Percentiles rank a stretch among this genome's conserved stretches.
These are phyloP conservation scores for Octomys mimax DNA, from an alignment of 2,797 vertebrate species.

Conservation along the genomic window DNA sequence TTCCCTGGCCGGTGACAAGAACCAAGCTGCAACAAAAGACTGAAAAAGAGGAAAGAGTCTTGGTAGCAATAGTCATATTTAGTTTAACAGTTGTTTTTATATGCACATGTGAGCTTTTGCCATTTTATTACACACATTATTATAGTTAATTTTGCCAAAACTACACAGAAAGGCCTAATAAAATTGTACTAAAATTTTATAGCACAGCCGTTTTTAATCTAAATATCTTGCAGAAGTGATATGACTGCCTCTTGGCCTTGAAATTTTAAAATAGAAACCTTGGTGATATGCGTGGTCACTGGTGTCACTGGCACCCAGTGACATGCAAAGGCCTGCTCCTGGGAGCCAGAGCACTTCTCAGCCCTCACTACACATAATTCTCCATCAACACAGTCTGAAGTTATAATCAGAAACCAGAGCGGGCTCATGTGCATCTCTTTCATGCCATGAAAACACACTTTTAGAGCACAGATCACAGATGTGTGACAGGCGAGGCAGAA, in stretches of 20 bases:
- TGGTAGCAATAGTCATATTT: not conserved
- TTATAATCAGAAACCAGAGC: not conserved
- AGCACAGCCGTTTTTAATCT: not conserved
- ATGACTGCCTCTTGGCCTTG: not conserved
- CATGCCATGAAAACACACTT: not conserved
- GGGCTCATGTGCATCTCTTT: not conserved
- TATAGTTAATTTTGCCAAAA: constrained; percentile 36
- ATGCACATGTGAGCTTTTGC: not conserved
- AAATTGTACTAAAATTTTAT: not conserved
- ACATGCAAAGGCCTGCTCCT: not conserved
- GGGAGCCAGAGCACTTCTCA: not conserved
- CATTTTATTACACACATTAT: not conserved
- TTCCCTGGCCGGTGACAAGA: not conserved
- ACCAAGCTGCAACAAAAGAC: not conserved
- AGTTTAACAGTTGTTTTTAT: constrained; percentile 9
- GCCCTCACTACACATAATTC: not conserved
- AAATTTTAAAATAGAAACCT: not conserved
- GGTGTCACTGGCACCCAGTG: not conserved
- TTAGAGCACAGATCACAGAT: constrained; percentile 18
- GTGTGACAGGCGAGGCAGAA: not conserved
- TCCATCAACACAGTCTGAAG: not conserved
- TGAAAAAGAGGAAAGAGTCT: not conserved
- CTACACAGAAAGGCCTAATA: not conserved
- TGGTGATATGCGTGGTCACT: not conserved
- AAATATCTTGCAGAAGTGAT: constrained; percentile 23